Evolutionary conservation across 2,797 vertebrate genomes (phyloP).

Genomic region (Presbytis comata): DNA sequence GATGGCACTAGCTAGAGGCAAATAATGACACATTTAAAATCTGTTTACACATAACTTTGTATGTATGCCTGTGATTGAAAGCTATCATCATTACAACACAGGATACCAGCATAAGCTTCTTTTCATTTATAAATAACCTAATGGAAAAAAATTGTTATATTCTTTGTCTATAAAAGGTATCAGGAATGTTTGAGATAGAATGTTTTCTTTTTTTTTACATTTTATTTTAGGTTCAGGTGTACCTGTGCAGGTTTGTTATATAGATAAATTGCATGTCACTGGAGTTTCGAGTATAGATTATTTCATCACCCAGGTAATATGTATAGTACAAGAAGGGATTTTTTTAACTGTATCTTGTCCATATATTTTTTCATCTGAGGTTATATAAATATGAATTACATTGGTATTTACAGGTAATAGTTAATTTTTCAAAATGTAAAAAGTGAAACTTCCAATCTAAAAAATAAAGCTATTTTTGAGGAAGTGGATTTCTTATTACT

Average conservation of each 20-base stretch:
- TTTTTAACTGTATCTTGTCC: neutral
- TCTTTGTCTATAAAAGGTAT: neutral
- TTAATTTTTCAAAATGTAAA: neutral
- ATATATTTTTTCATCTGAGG: neutral
- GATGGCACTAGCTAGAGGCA: neutral
- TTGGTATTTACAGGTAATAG: neutral
- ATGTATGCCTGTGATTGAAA: neutral
- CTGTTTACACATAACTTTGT: neutral
- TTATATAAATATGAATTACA: conserved; percentile 11
- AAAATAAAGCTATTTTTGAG: neutral
- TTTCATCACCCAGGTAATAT: too few relatives aligned
- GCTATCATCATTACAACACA: neutral
- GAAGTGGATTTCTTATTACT: neutral
- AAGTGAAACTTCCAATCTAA: neutral
- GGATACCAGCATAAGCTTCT: neutral
- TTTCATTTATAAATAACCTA: conserved; percentile 19
- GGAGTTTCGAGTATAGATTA: too few relatives aligned
- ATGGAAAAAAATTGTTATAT: neutral
- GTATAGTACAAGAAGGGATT: too few relatives aligned
- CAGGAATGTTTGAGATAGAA: neutral
- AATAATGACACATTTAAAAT: conserved; percentile 2
- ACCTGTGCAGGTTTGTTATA: too few relatives aligned
- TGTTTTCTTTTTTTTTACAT: too few relatives aligned
- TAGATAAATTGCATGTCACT: too few relatives aligned
- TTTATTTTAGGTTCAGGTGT: too few relatives aligned